Evolutionary conservation across 2,113 vertebrate species (phyloP).

Genomic region (Microcebus tavaratra): DNA sequence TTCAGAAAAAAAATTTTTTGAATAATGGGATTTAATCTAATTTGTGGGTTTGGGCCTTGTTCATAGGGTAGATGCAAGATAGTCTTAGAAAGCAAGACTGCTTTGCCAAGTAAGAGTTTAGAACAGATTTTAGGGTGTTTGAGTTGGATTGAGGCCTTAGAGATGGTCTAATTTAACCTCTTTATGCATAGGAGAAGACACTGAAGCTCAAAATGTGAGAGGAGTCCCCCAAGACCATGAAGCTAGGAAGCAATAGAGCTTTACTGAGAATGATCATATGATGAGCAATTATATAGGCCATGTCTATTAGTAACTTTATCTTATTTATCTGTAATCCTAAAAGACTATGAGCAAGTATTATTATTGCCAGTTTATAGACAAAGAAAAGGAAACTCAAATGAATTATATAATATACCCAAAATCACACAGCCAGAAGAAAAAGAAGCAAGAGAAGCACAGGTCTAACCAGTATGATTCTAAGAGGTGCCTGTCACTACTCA

Average conservation of each 20-base stretch:
- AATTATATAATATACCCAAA: neutral
- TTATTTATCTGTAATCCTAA: neutral
- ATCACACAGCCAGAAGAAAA: neutral
- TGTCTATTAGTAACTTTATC: neutral
- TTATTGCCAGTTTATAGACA: neutral
- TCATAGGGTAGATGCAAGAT: neutral
- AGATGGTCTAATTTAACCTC: neutral
- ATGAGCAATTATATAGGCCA: neutral
- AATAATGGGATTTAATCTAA: slow-evolving; percentile 64
- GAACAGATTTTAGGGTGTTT: slow-evolving; percentile 2
- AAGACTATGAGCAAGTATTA: neutral
- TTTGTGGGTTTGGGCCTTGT: slow-evolving; percentile 34
- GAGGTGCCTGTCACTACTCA: neutral
- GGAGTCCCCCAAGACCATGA: neutral
- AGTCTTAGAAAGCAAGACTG: neutral
- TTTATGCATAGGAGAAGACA: neutral
- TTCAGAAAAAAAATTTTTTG: slow-evolving; percentile 27
- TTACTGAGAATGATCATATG: neutral
- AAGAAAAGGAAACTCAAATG: neutral
- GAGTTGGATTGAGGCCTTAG: neutral
- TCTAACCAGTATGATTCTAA: neutral
- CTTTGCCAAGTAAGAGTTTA: neutral
- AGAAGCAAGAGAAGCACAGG: neutral
- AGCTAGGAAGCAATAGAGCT: neutral
- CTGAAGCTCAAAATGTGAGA: neutral